Percentiles rank a stretch among this genome's conserved stretches.
Conservation (phyloP, 2,797 vertebrate genomes). For the Chromis chromis region DNA sequence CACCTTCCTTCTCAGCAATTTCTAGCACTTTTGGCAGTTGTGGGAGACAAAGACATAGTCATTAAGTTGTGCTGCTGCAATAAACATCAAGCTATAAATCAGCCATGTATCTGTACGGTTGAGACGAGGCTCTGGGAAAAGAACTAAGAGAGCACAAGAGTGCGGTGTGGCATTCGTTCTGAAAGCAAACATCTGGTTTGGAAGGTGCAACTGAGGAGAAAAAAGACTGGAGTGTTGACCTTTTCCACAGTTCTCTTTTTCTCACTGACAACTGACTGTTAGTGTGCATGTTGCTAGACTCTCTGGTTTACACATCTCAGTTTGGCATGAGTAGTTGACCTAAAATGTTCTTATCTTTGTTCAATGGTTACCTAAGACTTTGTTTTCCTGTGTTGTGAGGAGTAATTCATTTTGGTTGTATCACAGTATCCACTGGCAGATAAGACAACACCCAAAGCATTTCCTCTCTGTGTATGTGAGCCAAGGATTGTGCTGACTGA, state of each 20-base stretch:
- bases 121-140: slow-evolving; percentile 6
- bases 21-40: slow-evolving; percentile 54
- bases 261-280: not conserved
- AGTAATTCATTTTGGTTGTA: slow-evolving; percentile 26
- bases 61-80: slow-evolving; percentile 62
- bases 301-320: not conserved
- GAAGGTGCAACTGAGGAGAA: not conserved
- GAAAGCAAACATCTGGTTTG: slow-evolving; percentile 56
- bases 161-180: slow-evolving; percentile 23
- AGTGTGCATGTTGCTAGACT: not conserved
- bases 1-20: slow-evolving; percentile 32
- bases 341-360: slow-evolving; percentile 31
- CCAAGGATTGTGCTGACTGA: not conserved
- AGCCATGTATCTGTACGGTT: slow-evolving; percentile 7
- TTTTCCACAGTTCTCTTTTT: slow-evolving; percentile 31
- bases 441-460: slow-evolving; percentile 15
- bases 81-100: slow-evolving; percentile 65
- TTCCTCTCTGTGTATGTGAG: not conserved
- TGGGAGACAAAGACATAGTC: slow-evolving; percentile 61
- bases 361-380: slow-evolving; percentile 30
- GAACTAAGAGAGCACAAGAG: slow-evolving; percentile 9
- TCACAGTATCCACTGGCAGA: slow-evolving; percentile 13
- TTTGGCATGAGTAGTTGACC: slow-evolving; percentile 15
- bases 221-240: not conserved
- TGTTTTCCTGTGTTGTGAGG: slow-evolving; percentile 32